Evolutionary conservation across 2,113 vertebrate genomes (phyloP), one percentile per base, ranked within the genome.

Genomic region (Chunga burmeisteri): DNA sequence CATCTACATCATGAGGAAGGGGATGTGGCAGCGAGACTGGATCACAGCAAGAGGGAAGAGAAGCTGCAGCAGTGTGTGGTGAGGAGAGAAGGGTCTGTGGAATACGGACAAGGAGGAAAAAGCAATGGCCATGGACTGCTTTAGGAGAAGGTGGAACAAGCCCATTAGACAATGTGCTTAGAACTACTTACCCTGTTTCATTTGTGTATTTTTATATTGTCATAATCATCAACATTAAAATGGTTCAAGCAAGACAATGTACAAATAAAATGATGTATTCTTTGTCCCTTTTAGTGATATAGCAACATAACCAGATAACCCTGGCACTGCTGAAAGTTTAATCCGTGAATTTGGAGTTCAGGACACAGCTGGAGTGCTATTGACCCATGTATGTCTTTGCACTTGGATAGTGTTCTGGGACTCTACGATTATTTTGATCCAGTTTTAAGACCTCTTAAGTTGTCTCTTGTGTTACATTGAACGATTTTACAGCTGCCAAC

Each of bases 1-100:
- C 38, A 38, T 38, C 38, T 38, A 38, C 38, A 38, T 38, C 38
- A 38, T 38, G 38, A 71, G 16, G 67, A 52, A 50, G 52, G 59
- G n/a, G 5, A 11, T 8, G 2, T 13, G 29, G 7, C 30, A 78
- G 27, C 0, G 0, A 53, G 40, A 19, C 4, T 20, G 9, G 26
- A 36, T 34, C 30, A 46, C 59, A 83, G 46, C 20, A 17, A 34
- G 34, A 30, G 30, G 42, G 22, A 63, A 42, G 74, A 90, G 70
- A 36, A 56, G 23, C 40, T 77, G 44, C 29, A 59, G 71, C 25
- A 61, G 6, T 9, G 10, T 40, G 34, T 49, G 38, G 8, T 66
- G 61, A 59, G 30, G 36, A 66, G 42, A 50, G 19, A 36, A 36
- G 7, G 3, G 4, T 49, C 34, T 47, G 7, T 58, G 79, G 15